These are phyloP conservation scores for Disparrhopalites patrizii DNA, from an alignment of 2,888 invertebrate genomes.

Conservation along the genomic window DNA sequence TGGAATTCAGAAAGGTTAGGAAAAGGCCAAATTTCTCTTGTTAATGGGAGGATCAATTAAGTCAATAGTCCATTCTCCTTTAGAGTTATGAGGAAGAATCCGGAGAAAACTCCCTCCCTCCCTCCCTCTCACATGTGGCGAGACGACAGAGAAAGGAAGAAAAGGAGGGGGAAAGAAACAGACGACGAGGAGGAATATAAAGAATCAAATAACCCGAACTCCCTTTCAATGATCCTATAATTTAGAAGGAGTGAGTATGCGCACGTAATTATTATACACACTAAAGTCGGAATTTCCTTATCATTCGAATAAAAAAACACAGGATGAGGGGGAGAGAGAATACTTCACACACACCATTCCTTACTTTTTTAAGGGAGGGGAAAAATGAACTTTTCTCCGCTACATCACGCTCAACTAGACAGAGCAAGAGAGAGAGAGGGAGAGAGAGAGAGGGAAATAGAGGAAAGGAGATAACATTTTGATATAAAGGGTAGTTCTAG, in stretches of 20 bases:
- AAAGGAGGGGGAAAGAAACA: not conserved
- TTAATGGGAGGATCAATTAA: too few relatives aligned
- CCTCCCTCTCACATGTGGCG: too few relatives aligned
- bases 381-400: not conserved
- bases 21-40: too few relatives aligned
- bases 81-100: too few relatives aligned
- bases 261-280: not conserved
- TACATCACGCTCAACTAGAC: not conserved
- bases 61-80: too few relatives aligned
- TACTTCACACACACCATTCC: not conserved
- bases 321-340: not conserved
- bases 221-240: not conserved
- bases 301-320: not conserved
- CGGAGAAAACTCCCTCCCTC: too few relatives aligned
- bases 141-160: not conserved
- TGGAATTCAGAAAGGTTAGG: too few relatives aligned
- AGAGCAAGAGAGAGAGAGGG: constrained; percentile 7
- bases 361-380: not conserved
- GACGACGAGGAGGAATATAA: not conserved
- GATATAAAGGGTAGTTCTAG: too few relatives aligned
- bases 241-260: not conserved
- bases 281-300: not conserved
- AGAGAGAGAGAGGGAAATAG: constrained; percentile 3
- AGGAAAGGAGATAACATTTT: constrained; percentile 3
- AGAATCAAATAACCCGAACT: not conserved